Evolutionary conservation across 2,888 invertebrate genomes (phyloP), one percentile per base, ranked within the genome.

Genomic region (Aplocera efformata): DNA sequence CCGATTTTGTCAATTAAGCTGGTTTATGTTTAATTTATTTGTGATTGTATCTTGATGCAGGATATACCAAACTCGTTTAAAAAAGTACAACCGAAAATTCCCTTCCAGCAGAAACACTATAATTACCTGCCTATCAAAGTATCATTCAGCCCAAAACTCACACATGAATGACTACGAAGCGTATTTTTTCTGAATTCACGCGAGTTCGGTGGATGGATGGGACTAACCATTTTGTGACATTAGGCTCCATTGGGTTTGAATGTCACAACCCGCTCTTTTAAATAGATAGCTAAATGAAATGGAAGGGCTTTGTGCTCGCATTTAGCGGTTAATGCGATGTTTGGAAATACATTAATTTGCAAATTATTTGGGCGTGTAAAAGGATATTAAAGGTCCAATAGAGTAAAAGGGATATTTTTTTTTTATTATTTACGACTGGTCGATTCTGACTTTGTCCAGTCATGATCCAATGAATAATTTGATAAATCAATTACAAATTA

Each of bases 271-370:
- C 71, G 71, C 75, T 75, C 74, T 78, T 81, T 80, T 79, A 81
- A 80, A 82, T 68, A 82, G 85, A 85, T 85, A 85, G 83, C 78
- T 78, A 82, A 84, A 85, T 85, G 85, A 86, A 82, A 85, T 84
- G 86, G 85, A 85, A 85, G 72, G 58, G 71, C 65, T 79, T 84
- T 80, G 72, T 73, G 63, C 41, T 53, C 60, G 67, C 68, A 73
- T 79, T 74, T 72, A 67, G 67, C 63, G 63, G 66, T 66, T 17
- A 58, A 51, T 59, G 55, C 65, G 65, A 70, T 67, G 63, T 69
- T 68, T 62, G 59, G 56, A 54, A 62, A 66, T 56, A 56, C 61
- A 53, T 54, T 46, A 49, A 47, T 53, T 51, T 43, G 47, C 38
- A 48, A 50, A 45, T 50, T 49, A 47, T 49, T 24, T 23, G 21